These are phyloP conservation scores for Leptoclinus maculatus DNA, from an alignment of 2,797 vertebrate genomes.

Conservation along the genomic window DNA sequence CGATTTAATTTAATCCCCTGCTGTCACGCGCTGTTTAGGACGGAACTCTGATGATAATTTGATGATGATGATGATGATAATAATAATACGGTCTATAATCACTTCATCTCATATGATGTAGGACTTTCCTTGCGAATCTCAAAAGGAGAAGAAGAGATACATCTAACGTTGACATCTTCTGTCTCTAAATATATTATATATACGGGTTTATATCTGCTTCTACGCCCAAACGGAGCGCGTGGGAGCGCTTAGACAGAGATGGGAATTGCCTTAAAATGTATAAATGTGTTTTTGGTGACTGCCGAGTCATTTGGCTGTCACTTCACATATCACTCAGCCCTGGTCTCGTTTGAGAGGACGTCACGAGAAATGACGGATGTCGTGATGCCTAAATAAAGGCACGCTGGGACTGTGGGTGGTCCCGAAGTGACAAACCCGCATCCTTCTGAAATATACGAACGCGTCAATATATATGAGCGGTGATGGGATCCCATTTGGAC, in stretches of 20 bases:
- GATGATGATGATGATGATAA: slow-evolving; percentile 8
- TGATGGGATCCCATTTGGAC: slow-evolving; percentile 30
- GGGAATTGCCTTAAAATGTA: slow-evolving; percentile 55
- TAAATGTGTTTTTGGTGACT: slow-evolving; percentile 67
- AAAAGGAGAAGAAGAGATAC: neutral
- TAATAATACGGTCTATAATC: neutral
- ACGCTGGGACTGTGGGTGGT: slow-evolving; percentile 74
- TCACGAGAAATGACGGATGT: slow-evolving; percentile 63
- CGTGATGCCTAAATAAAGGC: slow-evolving; percentile 56
- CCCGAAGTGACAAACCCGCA: slow-evolving; percentile 60
- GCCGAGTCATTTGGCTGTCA: slow-evolving; percentile 75
- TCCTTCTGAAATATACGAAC: slow-evolving; percentile 29
- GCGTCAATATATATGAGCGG: slow-evolving; percentile 2
- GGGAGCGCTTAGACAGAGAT: slow-evolving; percentile 63
- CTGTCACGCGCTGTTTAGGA: slow-evolving; percentile 6
- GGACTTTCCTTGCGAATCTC: neutral
- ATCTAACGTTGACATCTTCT: slow-evolving; percentile 17
- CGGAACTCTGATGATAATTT: neutral
- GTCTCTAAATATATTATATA: slow-evolving; percentile 38
- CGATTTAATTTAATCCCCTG: slow-evolving; percentile 66
- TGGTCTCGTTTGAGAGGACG: slow-evolving; percentile 51
- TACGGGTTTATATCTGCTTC: neutral
- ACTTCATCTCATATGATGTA: neutral
- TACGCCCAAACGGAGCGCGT: slow-evolving; percentile 51
- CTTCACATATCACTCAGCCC: slow-evolving; percentile 61